Evolutionary conservation across 2,113 vertebrate genomes (phyloP).

Genomic region (Hymenochirus boettgeri): DNA sequence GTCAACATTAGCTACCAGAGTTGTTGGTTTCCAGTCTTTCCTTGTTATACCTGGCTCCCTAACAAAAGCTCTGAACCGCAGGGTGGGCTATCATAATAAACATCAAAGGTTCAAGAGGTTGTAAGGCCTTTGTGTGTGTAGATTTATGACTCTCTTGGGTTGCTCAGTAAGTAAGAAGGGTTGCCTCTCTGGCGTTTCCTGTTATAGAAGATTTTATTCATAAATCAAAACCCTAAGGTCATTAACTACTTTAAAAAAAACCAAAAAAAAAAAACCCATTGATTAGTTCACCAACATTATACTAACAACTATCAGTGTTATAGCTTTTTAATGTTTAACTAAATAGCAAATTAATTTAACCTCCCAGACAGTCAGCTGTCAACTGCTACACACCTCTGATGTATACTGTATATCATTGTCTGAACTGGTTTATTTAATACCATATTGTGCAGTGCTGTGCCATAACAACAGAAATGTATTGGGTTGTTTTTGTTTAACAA

Average conservation of each 20-base stretch:
- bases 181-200: constrained; percentile 67
- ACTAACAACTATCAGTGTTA: background rate
- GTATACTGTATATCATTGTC: no score
- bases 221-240: constrained; percentile 64
- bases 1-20: constrained; percentile 64
- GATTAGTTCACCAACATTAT: constrained; percentile 14
- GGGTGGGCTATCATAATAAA: constrained; percentile 71
- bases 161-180: constrained; percentile 66
- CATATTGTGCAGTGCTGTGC: no score
- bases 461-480: no score
- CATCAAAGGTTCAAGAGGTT: constrained; percentile 68
- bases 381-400: no score
- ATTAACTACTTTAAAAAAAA: constrained; percentile 58
- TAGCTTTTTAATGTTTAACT: background rate
- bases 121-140: constrained; percentile 70
- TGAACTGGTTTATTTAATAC: no score
- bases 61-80: constrained; percentile 66
- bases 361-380: no score
- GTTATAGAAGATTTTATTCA: constrained; percentile 70
- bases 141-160: constrained; percentile 69
- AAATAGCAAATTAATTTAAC: no score
- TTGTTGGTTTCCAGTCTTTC: constrained; percentile 51
- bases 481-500: no score
- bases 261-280: background rate
- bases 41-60: constrained; percentile 69